Evolutionary conservation across 2,797 vertebrate species (phyloP).

Genomic region (Oceanodroma leucorhoa): DNA sequence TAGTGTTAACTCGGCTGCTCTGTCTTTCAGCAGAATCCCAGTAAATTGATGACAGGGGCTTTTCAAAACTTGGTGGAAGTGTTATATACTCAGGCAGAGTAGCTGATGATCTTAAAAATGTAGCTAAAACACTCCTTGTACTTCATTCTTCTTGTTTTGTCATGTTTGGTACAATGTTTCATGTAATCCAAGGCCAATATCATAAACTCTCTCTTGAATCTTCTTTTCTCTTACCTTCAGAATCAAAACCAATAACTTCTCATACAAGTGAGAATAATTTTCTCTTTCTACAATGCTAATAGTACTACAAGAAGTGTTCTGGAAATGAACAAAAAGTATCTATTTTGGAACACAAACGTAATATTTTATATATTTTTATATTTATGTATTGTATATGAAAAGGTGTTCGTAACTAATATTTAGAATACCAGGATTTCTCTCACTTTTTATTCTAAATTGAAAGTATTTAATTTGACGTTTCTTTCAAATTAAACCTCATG

Average conservation of each 20-base stretch:
- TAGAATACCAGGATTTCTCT: background rate
- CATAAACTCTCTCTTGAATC: background rate
- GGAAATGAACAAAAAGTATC: background rate
- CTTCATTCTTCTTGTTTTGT: background rate
- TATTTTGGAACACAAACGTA: background rate
- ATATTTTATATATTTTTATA: background rate
- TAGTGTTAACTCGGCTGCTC: background rate
- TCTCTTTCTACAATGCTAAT: background rate
- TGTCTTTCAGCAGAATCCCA: background rate
- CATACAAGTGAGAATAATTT: background rate
- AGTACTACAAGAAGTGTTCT: background rate
- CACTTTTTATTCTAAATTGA: background rate
- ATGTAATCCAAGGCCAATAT: background rate
- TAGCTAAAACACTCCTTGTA: background rate
- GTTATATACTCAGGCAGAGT: background rate
- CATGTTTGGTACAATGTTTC: background rate
- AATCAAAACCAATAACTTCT: background rate
- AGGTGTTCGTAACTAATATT: background rate
- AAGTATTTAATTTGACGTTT: background rate
- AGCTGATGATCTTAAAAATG: background rate
- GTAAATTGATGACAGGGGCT: background rate
- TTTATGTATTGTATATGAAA: background rate
- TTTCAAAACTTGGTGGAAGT: background rate
- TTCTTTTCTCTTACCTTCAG: background rate
- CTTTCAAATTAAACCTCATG: background rate